Evolutionary conservation across 2,888 invertebrate genomes (phyloP), one percentile per base, ranked within the genome.

Genomic region (Uloborus plumipes): DNA sequence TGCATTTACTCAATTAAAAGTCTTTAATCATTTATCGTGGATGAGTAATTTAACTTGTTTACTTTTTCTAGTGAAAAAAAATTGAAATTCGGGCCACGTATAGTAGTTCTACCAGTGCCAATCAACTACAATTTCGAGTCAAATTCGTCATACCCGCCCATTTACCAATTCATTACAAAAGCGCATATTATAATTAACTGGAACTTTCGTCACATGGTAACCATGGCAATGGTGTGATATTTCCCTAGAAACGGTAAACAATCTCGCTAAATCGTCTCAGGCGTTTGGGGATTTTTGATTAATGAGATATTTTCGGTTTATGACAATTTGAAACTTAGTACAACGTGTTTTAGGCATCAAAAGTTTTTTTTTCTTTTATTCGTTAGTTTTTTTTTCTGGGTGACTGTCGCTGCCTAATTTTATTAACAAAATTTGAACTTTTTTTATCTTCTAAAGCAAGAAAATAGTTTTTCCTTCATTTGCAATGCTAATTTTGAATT

Each of bases 321-420:
- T 78, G 77, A 78, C 77, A 78, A 78, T 78, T 70, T 71, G 77
- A 78, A 78, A 71, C 71, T 71, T 71, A 71, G 71, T 71, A 65
- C 64, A 39, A 39, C 39, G 39, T 39, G 39, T 39, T 39, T 39
- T 11, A 39, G 39, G 39, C 39, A 39, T 39, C 39, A 39, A 1
- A 39, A 0, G 39, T 7, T 39, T 39, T 39, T 39, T 39, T 39
- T 11, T 39, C 9, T 11, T 39, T 39, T 31, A 3, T 26, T 26
- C 26, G 4, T 26, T 26, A 26, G n/a, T n/a, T 31, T 39, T 39
- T 39, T 39, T 39, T 11, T 39, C 39, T 9, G 11, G 3, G 1
- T 39, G 39, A 11, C 39, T 39, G 39, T 39, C 39, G 9, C 39
- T 39, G 39, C 39, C 39, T 39, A 39, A 39, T 39, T 39, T 39